Percentiles rank a stretch among this genome's conserved stretches.
These are phyloP conservation scores for Barbus barbus DNA, from an alignment of 2,113 vertebrate genomes.

Conservation along the genomic window DNA sequence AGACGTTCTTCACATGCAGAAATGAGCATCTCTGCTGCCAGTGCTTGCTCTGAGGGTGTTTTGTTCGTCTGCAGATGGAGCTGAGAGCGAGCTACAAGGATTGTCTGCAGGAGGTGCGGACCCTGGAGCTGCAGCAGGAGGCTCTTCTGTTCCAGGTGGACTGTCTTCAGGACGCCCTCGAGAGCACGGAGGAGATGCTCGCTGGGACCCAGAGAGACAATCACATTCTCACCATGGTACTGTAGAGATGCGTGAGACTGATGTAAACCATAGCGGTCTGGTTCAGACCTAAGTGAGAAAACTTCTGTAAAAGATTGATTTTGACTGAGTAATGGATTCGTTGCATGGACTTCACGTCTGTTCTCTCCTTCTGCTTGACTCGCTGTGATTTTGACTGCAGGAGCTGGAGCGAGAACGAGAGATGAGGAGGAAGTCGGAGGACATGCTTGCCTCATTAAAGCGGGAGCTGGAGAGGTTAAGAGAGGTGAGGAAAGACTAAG, in stretches of 20 bases:
- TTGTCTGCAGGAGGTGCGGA: constrained; percentile 72
- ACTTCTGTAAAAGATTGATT: background rate
- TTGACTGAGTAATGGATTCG: too few species aligned
- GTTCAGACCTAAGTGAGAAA: background rate
- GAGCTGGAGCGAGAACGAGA: constrained; percentile 69
- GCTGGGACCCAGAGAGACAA: constrained; percentile 74
- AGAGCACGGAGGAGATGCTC: constrained; percentile 76
- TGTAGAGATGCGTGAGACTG: background rate
- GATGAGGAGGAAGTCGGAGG: constrained; percentile 69
- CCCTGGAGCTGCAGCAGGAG: constrained; percentile 75
- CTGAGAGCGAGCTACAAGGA: constrained; percentile 70
- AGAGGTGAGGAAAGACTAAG: constrained; percentile 63
- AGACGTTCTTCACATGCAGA: too few species aligned
- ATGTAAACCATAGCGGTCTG: too few species aligned
- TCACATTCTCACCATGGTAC: constrained; percentile 65
- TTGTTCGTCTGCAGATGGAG: constrained; percentile 62
- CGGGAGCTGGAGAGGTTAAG: constrained; percentile 72
- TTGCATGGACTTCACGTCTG: background rate
- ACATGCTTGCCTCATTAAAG: constrained; percentile 63
- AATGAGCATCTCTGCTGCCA: too few species aligned
- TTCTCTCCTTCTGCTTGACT: constrained; percentile 38
- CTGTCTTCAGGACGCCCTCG: constrained; percentile 75
- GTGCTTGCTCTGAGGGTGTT: too few species aligned
- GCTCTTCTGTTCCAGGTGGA: constrained; percentile 78
- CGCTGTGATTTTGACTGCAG: constrained; percentile 54